Evolutionary conservation across 2,888 invertebrate species (phyloP), one percentile per base, ranked within the genome.

Genomic region (Lasiommata megera): DNA sequence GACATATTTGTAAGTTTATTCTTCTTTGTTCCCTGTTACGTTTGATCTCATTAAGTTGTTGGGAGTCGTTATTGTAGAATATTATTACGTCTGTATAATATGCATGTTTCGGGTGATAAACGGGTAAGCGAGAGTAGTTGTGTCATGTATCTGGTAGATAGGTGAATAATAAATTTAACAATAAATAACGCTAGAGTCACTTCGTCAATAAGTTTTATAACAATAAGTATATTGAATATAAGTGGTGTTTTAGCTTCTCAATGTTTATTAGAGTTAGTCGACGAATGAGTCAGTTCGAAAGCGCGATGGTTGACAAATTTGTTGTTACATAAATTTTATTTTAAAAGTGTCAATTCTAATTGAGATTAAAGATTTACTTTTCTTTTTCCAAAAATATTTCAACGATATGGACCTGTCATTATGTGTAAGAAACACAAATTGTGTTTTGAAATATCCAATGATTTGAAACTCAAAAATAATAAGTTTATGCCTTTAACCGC

Each of bases 231-330:
- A 67, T 78, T 76, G 67, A 65, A 61, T 62, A 58, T 88, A 83
- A 83, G 77, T 76, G 74, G 75, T 84, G 82, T 79, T 76, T 85
- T 90, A 90, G 90, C 90, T 90, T 90, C 85, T 90, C 90, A 88
- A 82, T 90, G 90, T 88, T 88, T 81, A 66, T 89, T 90, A 90
- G 89, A 84, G 86, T 90, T 90, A 90, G 89, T 89, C 88, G 90
- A 90, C 90, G 88, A 82, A 87, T 90, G 90, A 76, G 90, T 85
- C 89, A 77, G 82, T 80, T 84, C 87, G 77, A 71, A 73, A 76
- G 74, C 83, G 72, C 81, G 84, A 70, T 85, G 87, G 71, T 73
- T 84, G 86, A 90, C 83, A 88, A 89, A 87, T 83, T 80, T 83
- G 85, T 84, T 86, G 72, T 55, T 41, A 9, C 51, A 17, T 18